Evolutionary conservation across 35 echinoderm and acorn worm genomes (phyloP).

Genomic region (Amphiura filiformis): DNA sequence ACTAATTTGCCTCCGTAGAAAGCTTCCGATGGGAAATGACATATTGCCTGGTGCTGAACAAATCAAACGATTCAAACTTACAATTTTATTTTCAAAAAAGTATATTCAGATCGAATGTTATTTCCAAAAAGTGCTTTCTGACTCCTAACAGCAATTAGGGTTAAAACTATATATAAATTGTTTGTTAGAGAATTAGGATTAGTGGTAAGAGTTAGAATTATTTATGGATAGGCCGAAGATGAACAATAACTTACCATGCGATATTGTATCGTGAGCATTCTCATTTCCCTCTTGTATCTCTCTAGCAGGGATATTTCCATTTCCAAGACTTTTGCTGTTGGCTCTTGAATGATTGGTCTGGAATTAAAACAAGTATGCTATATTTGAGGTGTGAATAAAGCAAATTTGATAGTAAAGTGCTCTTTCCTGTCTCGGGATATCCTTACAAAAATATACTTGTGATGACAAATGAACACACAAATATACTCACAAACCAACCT

Average conservation of each 20-base stretch:
- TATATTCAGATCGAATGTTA: not conserved
- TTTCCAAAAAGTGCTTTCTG: not conserved
- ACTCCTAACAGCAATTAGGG: not conserved
- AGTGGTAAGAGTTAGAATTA: not conserved
- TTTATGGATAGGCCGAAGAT: too few relatives aligned
- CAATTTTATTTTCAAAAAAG: not conserved
- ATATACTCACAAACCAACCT: not conserved
- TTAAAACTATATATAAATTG: not conserved
- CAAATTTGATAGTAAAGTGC: too few relatives aligned
- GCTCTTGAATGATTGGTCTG: slow-evolving; percentile 82
- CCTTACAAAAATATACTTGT: not conserved
- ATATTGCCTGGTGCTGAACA: slow-evolving; percentile 60
- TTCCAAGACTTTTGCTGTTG: slow-evolving; percentile 51
- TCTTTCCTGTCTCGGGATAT: too few relatives aligned
- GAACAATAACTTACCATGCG: slow-evolving; percentile 66
- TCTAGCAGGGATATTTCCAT: slow-evolving; percentile 77
- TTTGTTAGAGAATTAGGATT: not conserved
- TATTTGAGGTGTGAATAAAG: not conserved
- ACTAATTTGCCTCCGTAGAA: slow-evolving; percentile 63
- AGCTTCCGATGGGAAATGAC: slow-evolving; percentile 54
- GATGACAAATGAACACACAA: not conserved
- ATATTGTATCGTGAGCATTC: slow-evolving; percentile 76
- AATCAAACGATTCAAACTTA: not conserved
- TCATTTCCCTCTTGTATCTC: slow-evolving; percentile 52
- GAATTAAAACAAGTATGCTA: not conserved